Evolutionary conservation across 2,888 invertebrate genomes (phyloP), one percentile per base, ranked within the genome.

Genomic region (Blastobasis lacticolella): DNA sequence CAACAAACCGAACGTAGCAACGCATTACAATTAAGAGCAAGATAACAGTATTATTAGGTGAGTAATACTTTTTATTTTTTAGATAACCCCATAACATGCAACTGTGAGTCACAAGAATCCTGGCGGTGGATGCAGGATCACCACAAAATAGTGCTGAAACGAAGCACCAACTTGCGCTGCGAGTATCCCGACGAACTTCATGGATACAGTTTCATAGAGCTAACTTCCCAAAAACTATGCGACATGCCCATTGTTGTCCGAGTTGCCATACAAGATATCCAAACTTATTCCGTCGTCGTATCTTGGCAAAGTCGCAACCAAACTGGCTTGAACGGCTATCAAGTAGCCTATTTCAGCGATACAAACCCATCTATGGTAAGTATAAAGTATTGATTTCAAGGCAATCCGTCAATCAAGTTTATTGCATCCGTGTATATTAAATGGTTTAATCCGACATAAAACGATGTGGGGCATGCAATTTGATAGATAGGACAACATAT

Each of bases 111-210:
- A 54, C 94, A 96, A 81, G 95, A 95, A 75, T 90, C 96, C 48
- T 96, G 97, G 95, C 94, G 94, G 83, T 97, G 97, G 97, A 90
- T 97, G 73, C 90, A 95, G 70, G 94, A 95, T 76, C 95, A 97
- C 86, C 92, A 93, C 69, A 95, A 96, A 84, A 90, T 94, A 53
- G 87, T 94, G 38, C 71, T 85, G 54, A 90, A 90, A 60, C 89
- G 90, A 63, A 91, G 91, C 66, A 78, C 85, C 55, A 88, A 90
- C 57, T 89, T 95, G 63, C 91, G 92, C 59, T 97, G 97, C 80
- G 94, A 95, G 76, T 93, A 94, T 67, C 96, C 96, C 0, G 92
- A 94, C 57, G 94, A 94, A 76, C 90, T 96, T 57, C 91, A 93
- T 57, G 95, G 95, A 52, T 88, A 89, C 67, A 88, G 92, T 66